Base-by-base conservation (phyloP, 1,140 invertebrate genomes). In the Drosophila watanabei region DNA sequence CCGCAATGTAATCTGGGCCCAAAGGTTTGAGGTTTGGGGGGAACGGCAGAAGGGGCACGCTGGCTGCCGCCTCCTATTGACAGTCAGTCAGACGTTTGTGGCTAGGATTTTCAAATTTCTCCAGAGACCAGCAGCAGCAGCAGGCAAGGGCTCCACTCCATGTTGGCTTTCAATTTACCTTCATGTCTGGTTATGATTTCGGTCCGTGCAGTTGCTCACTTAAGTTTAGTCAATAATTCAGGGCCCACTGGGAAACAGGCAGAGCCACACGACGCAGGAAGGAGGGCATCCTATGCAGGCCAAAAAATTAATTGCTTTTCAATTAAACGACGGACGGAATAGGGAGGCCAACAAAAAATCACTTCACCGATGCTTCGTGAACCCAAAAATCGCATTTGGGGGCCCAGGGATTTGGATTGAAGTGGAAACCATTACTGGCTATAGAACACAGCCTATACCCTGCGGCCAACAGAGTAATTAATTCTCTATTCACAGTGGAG, bases 261-360 rank as follows among this genome's bases (percentile, higher is more conserved):
- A 20, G n/a, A 24, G 24, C n/a, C 58, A 13, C 20, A 30, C 4
- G 6, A 43, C 6, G 20, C 56, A 20, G 37, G 59, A 32, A 24
- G 20, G 51, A 43, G 58, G 30, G 18, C 24, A 8, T 28, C 39
- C 57, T 61, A 62, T 79, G 73, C 75, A 76, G 45, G 70, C 68
- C 48, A 78, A 78, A 89, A 89, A 85, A 80, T 82, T 85, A 89
- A 89, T 89, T 89, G 88, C 76, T 81, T 90, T 89, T 89, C 82
- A 89, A 89, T 89, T 89, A 90, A 76, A 72, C 56, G 62, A 51
- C 35, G 66, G 62, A 52, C 54, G 33, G 43, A 49, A 52, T 60
- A 30, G 59, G 63, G 39, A 56, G 51, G 24, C 24, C 37, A 30
- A 30, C 39, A 49, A 33, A 75, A 58, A 14, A 24, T 62, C 57